Conservation (phyloP, 2,797 vertebrate species). For the Acanthiza pusilla region DNA sequence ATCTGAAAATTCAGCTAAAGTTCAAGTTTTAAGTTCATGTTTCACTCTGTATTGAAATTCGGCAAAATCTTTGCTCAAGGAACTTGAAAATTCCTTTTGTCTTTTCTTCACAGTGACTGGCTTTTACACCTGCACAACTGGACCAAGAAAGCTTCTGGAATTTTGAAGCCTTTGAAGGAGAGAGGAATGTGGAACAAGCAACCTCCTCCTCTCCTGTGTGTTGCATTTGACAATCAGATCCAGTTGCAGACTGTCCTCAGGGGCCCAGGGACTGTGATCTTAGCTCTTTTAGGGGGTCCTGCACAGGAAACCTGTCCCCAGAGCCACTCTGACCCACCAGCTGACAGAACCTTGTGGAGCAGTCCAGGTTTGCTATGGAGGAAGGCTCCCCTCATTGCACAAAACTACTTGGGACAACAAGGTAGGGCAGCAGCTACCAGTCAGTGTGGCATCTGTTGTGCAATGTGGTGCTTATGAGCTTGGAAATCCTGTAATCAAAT, state of each 20-base stretch:
- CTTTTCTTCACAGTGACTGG: not conserved
- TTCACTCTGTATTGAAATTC: not conserved
- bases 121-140: not conserved
- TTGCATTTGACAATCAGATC: not conserved
- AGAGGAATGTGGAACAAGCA: not conserved
- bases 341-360: not conserved
- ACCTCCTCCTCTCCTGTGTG: not conserved
- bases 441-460: slow-evolving; percentile 22
- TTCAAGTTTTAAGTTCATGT: not conserved
- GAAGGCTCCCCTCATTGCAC: not conserved
- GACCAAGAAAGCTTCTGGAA: not conserved
- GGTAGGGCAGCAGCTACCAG: not conserved
- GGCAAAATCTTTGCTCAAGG: not conserved
- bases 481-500: slow-evolving; percentile 19
- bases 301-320: not conserved
- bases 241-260: not conserved
- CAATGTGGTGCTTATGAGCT: slow-evolving; percentile 29
- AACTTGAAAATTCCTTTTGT: not conserved
- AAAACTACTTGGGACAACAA: not conserved
- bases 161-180: not conserved
- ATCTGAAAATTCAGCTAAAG: not conserved
- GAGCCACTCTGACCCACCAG: not conserved
- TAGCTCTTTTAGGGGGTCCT: not conserved
- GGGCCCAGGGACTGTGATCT: not conserved
- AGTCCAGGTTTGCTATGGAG: not conserved